Percentiles rank a stretch among this genome's conserved stretches.
Evolutionary conservation across 2,113 vertebrate genomes (phyloP).

Genomic region (Coptodon bakossiorum): DNA sequence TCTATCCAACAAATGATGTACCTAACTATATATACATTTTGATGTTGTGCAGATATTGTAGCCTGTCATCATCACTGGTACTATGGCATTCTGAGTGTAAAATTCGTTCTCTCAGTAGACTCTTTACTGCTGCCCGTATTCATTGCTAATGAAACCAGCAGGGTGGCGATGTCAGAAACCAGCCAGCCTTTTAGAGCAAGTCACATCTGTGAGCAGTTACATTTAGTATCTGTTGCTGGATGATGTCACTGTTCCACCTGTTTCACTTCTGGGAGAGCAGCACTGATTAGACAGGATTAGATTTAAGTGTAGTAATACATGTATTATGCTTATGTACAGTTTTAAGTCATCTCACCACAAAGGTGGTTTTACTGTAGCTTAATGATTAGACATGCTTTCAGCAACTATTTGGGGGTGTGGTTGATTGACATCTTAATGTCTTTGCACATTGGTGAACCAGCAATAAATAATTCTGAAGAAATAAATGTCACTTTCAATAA

Average conservation of each 20-base stretch:
- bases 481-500: background rate
- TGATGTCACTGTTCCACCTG: background rate
- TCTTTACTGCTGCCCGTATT: background rate
- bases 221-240: background rate
- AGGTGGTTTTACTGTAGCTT: background rate
- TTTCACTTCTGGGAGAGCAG: background rate
- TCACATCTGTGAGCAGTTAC: background rate
- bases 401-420: background rate
- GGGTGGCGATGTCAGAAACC: background rate
- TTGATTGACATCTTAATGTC: background rate
- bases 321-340: background rate
- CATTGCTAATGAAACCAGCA: background rate
- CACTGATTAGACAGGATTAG: background rate
- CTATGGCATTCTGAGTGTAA: background rate
- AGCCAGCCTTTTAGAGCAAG: background rate
- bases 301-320: background rate
- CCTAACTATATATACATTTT: background rate
- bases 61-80: background rate
- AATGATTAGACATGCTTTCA: background rate
- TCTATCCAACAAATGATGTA: background rate
- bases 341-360: background rate
- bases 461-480: background rate
- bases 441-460: background rate
- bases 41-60: background rate
- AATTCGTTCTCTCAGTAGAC: background rate